phyloP scores from a whole-genome alignment of 2,888 invertebrate species.

The Coenonympha arcania region DNA sequence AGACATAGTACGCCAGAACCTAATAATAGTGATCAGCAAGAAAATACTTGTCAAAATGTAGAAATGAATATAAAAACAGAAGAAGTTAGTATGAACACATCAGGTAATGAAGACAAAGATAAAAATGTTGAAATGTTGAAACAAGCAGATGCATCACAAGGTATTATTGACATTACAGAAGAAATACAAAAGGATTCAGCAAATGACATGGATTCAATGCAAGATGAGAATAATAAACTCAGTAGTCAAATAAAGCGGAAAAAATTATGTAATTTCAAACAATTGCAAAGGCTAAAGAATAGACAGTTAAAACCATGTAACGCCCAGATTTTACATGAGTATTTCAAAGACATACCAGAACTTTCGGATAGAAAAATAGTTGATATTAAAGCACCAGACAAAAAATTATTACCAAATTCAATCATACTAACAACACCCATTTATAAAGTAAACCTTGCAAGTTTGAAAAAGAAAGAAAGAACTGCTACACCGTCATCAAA shows the following conservation, averaged over 20 bases:
- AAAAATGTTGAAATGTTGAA: neutral
- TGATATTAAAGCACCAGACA: constrained; percentile 44
- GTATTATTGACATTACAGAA: too few relatives aligned
- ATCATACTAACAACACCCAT: constrained; percentile 44
- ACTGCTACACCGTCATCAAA: constrained; percentile 24
- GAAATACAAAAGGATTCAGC: neutral
- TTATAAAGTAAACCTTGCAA: constrained; percentile 47
- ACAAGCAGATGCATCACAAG: too few relatives aligned
- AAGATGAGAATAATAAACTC: neutral
- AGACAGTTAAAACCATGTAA: constrained; percentile 35
- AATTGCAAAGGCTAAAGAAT: constrained; percentile 38
- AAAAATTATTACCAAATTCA: constrained; percentile 46
- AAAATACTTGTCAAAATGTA: neutral
- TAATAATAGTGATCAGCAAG: neutral
- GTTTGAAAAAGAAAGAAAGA: constrained; percentile 34
- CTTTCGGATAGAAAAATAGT: constrained; percentile 40
- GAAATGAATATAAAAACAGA: neutral
- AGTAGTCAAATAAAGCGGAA: constrained; percentile 3
- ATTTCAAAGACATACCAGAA: constrained; percentile 47
- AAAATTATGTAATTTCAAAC: constrained; percentile 25
- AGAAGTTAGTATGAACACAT: neutral
- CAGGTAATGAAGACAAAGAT: neutral
- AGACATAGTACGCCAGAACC: constrained; percentile 42
- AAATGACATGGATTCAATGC: neutral
- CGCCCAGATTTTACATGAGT: constrained; percentile 31